Evolutionary conservation across 2,888 invertebrate species (phyloP).

Genomic region (Malacosoma neustria): DNA sequence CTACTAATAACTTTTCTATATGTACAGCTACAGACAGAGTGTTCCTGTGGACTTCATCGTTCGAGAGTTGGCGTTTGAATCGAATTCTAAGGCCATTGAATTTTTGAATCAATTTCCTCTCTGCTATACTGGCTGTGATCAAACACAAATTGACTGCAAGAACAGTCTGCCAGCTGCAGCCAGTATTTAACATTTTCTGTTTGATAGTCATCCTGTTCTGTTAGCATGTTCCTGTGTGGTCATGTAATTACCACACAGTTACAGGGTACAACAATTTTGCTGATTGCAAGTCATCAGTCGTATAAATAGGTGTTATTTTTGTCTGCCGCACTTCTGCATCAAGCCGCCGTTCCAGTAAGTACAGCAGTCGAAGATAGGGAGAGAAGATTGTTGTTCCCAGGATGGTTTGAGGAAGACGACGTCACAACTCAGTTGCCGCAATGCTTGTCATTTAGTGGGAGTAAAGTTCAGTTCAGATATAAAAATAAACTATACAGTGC

Average conservation of each 20-base stretch:
- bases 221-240: slow-evolving; percentile 55
- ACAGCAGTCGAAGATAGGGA: slow-evolving; percentile 25
- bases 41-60: slow-evolving; percentile 91
- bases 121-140: slow-evolving; percentile 80
- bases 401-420: slow-evolving; percentile 8
- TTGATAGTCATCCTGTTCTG: slow-evolving; percentile 48
- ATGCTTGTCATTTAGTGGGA: background rate
- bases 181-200: slow-evolving; percentile 70
- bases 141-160: slow-evolving; percentile 93
- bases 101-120: slow-evolving; percentile 91
- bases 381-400: background rate
- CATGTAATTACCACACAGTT: slow-evolving; percentile 44
- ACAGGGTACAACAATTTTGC: slow-evolving; percentile 34
- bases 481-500: slow-evolving; percentile 13
- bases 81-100: slow-evolving; percentile 87
- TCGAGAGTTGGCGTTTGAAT: slow-evolving; percentile 91
- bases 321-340: slow-evolving; percentile 50
- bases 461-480: slow-evolving; percentile 3
- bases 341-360: slow-evolving; percentile 35
- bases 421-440: background rate
- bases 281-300: slow-evolving; percentile 30
- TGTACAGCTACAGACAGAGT: slow-evolving; percentile 94
- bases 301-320: slow-evolving; percentile 49
- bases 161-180: slow-evolving; percentile 78
- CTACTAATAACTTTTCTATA: slow-evolving; percentile 60